phyloP scores from a whole-genome alignment of 2,888 invertebrate species.

The Drosophila mayaguana region DNA sequence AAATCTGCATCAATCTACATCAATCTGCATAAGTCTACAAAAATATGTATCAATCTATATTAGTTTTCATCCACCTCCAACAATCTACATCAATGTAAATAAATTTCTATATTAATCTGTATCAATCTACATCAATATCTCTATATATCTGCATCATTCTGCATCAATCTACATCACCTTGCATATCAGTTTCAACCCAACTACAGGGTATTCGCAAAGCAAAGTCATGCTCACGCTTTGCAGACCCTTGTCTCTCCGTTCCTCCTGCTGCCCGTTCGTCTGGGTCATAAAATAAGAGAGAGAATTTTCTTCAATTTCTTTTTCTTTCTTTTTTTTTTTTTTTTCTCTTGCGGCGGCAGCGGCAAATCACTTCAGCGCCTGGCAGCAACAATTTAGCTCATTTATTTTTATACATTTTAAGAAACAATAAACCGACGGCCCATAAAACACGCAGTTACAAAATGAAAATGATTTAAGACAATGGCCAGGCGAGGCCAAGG shows the following conservation, averaged over 20 bases:
- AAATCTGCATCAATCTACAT: neutral
- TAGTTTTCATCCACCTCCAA: neutral
- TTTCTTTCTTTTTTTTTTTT: conserved; percentile 31
- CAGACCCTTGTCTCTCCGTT: neutral
- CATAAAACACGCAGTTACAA: conserved; percentile 77
- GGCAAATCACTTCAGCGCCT: conserved; percentile 67
- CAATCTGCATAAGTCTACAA: neutral
- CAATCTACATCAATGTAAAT: no score
- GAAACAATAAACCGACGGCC: conserved; percentile 78
- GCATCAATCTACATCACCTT: neutral
- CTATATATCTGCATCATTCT: no score
- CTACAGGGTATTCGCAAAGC: conserved; percentile 13
- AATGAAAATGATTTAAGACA: conserved; percentile 78
- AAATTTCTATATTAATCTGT: neutral
- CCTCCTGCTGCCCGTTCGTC: neutral
- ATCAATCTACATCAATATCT: no score
- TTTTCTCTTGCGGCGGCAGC: conserved; percentile 33
- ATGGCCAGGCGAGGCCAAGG: conserved; percentile 33
- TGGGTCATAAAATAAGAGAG: conserved; percentile 51
- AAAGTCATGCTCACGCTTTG: conserved; percentile 45
- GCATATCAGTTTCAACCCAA: neutral
- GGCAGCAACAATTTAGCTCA: conserved; percentile 75
- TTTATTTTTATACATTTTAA: conserved; percentile 79
- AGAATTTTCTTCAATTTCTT: conserved; percentile 34
- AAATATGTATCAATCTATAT: no score